phyloP scores from a whole-genome alignment of 2,797 vertebrate genomes.

The Scolopax rusticola region DNA sequence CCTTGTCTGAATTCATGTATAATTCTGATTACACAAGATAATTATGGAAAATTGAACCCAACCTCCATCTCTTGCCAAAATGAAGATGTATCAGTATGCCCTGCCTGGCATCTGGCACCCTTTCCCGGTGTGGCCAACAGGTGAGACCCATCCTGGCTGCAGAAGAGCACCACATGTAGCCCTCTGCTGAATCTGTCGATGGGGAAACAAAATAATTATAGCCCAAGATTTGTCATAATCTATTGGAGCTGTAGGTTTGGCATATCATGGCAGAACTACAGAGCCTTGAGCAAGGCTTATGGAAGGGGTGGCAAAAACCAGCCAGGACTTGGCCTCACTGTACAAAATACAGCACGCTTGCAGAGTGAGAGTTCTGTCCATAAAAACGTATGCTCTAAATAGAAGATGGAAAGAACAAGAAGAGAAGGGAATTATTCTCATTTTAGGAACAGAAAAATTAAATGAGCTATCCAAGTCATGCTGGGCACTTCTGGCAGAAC shows the following conservation, averaged over 20 bases:
- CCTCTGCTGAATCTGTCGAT: neutral
- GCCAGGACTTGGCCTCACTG: neutral
- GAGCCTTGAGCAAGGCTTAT: neutral
- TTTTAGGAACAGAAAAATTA: neutral
- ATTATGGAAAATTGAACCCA: neutral
- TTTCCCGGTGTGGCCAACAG: neutral
- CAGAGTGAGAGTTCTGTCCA: neutral
- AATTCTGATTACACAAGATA: neutral
- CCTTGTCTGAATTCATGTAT: neutral
- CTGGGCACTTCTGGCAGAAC: neutral
- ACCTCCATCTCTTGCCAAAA: neutral
- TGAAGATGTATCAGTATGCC: neutral
- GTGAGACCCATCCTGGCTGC: neutral
- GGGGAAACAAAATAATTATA: neutral
- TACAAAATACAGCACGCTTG: neutral
- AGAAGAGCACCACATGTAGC: neutral
- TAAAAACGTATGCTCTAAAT: neutral
- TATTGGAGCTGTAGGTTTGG: neutral
- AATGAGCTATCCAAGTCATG: neutral
- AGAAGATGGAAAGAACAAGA: neutral
- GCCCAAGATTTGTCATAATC: neutral
- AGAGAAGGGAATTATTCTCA: neutral
- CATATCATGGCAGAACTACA: neutral
- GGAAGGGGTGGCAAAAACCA: neutral
- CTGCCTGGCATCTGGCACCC: neutral